A percentile compares a stretch with the other conserved stretches of the same genome.
Conservation (phyloP, 2,888 invertebrate genomes). For the Malthinus seriepunctatus region DNA sequence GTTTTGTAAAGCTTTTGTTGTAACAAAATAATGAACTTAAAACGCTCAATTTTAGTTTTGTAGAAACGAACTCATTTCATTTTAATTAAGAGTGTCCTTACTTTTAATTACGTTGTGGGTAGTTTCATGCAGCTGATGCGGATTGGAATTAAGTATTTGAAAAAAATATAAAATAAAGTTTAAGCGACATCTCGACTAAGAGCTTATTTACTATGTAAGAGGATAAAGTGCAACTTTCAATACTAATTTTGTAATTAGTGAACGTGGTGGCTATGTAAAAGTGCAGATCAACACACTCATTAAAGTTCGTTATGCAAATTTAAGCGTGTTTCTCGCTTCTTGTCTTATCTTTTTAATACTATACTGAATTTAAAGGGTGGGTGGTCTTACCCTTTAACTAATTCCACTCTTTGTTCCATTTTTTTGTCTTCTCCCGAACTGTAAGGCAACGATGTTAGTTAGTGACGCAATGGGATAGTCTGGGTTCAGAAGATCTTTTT, state of each 20-base stretch:
- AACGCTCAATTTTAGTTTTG: too few relatives aligned
- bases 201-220: not conserved
- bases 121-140: not conserved
- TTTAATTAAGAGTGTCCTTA: slow-evolving; percentile 1
- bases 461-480: too few relatives aligned
- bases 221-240: slow-evolving; percentile 6
- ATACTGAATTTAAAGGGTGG: slow-evolving; percentile 11
- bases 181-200: too few relatives aligned
- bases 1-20: not conserved
- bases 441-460: too few relatives aligned
- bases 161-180: not conserved
- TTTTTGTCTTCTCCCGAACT: not conserved
- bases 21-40: too few relatives aligned
- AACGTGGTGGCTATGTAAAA: slow-evolving; percentile 15
- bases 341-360: slow-evolving; percentile 20
- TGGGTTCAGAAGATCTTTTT: too few relatives aligned
- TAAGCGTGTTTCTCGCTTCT: slow-evolving; percentile 23
- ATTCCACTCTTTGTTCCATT: not conserved
- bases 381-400: slow-evolving; percentile 12
- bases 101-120: slow-evolving; percentile 4
- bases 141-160: not conserved
- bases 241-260: slow-evolving; percentile 28
- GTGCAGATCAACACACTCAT: slow-evolving; percentile 23
- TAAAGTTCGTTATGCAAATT: slow-evolving; percentile 30
- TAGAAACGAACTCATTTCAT: too few relatives aligned